Base-by-base conservation (phyloP, 2,113 vertebrate species). In the Psilopsiagon aurifrons region DNA sequence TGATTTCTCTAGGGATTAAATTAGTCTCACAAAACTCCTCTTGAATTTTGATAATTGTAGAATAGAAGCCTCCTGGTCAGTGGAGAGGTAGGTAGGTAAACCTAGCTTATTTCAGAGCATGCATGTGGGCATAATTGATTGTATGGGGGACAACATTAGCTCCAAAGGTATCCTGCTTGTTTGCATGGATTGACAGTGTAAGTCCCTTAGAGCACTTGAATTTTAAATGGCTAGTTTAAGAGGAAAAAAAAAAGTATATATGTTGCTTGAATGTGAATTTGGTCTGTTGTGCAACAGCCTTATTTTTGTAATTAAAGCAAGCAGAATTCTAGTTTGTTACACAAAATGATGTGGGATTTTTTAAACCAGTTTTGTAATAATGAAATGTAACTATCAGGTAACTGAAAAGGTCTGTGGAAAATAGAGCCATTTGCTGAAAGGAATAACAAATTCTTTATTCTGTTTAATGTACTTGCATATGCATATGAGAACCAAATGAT, bases 301-400 rank as follows among this genome's bases (percentile, higher is more conserved):
- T 96, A 95, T 97, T 96, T 97, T 96, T 96, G 70, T 95, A 95
- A 87, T 69, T 44, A 66, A 91, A 86, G 33, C 20, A 85, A 70
- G 93, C 17, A 97, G 88, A 88, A 55, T 88, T 96, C 94, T 95
- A 96, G 85, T 96, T 96, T 96, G 85, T 93, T 95, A 95, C 69
- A 86, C 7, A 11, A 83, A 73, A 25, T 76, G 84, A 86, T 62
- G 63, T 70, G 90, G 55, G 77, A 29, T 94, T 92, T 96, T 96
- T 91, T 8, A 1, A 88, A 67, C 17, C 20, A 35, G 52, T 91
- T 96, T 96, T 94, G 33, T 94, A 95, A 54, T 73, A 66, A 57
- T 8, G 80, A 92, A 78, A 73, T 57, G 62, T 84, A 88, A 9
- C 64, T 81, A 20, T 35, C 13, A 29, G 62, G n/a, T 66, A 59